Base-by-base conservation (phyloP, 2,888 invertebrate genomes). In the Netelia melanura region DNA sequence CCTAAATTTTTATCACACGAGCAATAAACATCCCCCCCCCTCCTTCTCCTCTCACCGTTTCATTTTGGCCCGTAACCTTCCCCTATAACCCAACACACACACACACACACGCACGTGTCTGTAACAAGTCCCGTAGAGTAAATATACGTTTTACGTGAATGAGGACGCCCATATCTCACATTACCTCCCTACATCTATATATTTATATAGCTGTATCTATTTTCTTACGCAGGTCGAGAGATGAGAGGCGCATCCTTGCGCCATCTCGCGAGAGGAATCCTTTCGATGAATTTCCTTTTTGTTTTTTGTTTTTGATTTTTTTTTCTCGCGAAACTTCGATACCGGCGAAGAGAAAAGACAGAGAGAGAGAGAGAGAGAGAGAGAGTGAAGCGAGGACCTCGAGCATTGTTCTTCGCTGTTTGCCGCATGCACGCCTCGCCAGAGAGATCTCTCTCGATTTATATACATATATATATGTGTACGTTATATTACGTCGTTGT, bases 401-500 rank as follows among this genome's bases (percentile, higher is more conserved):
- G 84, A 81, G 84, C 84, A 84, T 84, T 84, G 84, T 84, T 81
- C 84, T 84, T 81, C 67, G 84, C 76, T 76, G 84, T 84, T 81
- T 77, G 81, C 81, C 71, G 77, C 81, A 65, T 78, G 74, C 81
- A 81, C 72, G 78, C 81, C 78, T 84, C 68, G 43, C 56, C 68
- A 74, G 61, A 74, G 81, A 77, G 68, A 84, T 81, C 77, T 84
- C 74, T 77, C 74, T 44, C 56, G 76, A 72, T 67, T 52, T 25
- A 62, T 17, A 38, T 43, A 52, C n/a, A 48, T 11, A 56, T 44
- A 58, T 25, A n/a, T 74, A 64, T 86, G 89, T 89, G 86, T 87
- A 88, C 88, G 87, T 89, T 90, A 89, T 90, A 91, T 92, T 91
- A 90, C 91, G 89, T 91, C 90, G 91, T 91, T 90, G 88, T 88